Conservation (phyloP, 2,888 invertebrate species). For the Ophion obscuratus region DNA sequence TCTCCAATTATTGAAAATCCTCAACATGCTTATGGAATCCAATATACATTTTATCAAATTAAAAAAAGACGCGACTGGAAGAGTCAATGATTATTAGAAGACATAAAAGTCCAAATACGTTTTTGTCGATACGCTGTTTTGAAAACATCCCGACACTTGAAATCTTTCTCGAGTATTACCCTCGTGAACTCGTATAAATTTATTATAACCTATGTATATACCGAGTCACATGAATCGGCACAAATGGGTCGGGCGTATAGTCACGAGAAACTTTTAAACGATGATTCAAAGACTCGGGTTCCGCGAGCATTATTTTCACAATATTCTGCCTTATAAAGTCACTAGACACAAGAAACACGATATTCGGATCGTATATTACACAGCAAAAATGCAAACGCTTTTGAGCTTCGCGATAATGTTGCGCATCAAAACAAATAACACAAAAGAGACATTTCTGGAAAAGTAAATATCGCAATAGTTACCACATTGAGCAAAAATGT, state of each 20-base stretch:
- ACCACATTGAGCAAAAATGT: no score
- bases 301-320: background rate
- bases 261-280: slow-evolving; percentile 29
- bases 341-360: slow-evolving; percentile 10
- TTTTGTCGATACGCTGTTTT: background rate
- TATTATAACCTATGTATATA: background rate
- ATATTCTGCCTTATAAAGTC: slow-evolving; percentile 9
- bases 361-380: background rate
- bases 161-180: background rate
- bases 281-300: slow-evolving; percentile 29
- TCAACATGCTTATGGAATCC: no score
- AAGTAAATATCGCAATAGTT: no score
- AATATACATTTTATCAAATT: no score
- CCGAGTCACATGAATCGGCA: slow-evolving; percentile 34
- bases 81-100: background rate
- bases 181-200: background rate
- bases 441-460: no score
- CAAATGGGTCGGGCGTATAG: background rate
- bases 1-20: no score
- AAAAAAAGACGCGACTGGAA: background rate
- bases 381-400: background rate
- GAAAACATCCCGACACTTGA: slow-evolving; percentile 29
- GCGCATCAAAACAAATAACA: background rate
- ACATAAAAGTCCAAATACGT: background rate
- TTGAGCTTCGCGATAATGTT: background rate